Evolutionary conservation across 2,113 vertebrate genomes (phyloP).

Genomic region (Melanerpes formicivorus): DNA sequence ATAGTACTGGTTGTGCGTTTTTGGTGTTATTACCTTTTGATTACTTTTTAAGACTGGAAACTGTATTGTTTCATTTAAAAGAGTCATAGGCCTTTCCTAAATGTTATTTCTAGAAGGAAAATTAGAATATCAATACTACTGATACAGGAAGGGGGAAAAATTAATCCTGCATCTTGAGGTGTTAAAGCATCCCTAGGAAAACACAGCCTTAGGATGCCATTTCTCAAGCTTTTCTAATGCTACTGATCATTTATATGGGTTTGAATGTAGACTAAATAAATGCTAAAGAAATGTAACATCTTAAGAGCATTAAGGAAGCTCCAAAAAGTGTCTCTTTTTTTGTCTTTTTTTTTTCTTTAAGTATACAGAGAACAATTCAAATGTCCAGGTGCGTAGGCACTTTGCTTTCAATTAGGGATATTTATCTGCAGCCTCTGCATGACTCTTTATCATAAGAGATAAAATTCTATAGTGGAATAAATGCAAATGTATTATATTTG

Average conservation of each 20-base stretch:
- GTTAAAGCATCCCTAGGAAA: background rate
- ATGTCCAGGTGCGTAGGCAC: background rate
- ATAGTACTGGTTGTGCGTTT: accelerated
- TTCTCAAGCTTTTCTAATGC: background rate
- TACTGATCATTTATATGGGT: background rate
- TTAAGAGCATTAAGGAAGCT: background rate
- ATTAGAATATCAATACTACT: background rate
- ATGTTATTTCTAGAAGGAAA: background rate
- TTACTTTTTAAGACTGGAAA: background rate
- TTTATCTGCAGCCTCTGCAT: background rate
- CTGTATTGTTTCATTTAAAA: background rate
- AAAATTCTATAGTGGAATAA: background rate
- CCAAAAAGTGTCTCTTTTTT: background rate
- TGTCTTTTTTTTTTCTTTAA: background rate
- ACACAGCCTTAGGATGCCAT: background rate
- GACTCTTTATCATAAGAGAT: background rate
- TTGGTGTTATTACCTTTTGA: background rate
- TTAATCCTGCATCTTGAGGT: background rate
- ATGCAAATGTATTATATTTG: background rate
- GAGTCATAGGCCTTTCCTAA: background rate
- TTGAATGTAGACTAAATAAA: background rate
- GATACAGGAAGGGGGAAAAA: background rate
- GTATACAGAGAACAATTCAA: background rate
- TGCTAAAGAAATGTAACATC: background rate
- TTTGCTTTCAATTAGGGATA: background rate